A percentile compares a stretch with the other conserved stretches of the same genome.
Conservation (phyloP, 2,113 vertebrate species). For the Daphoenositta chrysoptera region DNA sequence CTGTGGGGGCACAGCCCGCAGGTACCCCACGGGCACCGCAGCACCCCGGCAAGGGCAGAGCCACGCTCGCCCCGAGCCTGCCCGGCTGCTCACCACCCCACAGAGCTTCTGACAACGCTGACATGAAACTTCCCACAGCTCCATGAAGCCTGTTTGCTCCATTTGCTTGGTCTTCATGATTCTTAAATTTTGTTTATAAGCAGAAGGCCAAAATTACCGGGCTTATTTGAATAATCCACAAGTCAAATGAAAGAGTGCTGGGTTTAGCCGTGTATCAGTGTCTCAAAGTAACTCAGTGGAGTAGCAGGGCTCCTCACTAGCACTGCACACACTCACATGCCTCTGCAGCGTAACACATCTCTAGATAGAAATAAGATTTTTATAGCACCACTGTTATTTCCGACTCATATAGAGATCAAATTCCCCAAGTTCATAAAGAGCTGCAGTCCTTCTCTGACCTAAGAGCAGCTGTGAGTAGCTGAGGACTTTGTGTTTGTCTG, state of each 20-base stretch:
- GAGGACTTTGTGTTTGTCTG: not conserved
- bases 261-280: not conserved
- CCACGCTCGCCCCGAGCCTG: rapidly evolving
- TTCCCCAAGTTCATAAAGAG: not conserved
- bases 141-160: not conserved
- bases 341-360: not conserved
- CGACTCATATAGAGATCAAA: not conserved
- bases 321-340: not conserved
- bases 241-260: not conserved
- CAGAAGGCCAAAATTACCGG: not conserved
- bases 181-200: not conserved
- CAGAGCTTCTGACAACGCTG: not conserved
- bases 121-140: not conserved
- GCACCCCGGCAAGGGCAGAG: not conserved
- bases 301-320: not conserved
- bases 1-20: not conserved
- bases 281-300: not conserved
- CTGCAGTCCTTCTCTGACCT: not conserved
- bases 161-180: not conserved
- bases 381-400: not conserved
- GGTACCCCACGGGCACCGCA: not conserved
- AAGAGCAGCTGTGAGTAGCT: not conserved
- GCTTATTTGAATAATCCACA: not conserved
- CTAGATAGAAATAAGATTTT: not conserved
- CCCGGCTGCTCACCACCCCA: not conserved